Percentiles rank a stretch among this genome's conserved stretches.
phyloP scores from a whole-genome alignment of 1,140 invertebrate species.

The Odontomachus brunneus region DNA sequence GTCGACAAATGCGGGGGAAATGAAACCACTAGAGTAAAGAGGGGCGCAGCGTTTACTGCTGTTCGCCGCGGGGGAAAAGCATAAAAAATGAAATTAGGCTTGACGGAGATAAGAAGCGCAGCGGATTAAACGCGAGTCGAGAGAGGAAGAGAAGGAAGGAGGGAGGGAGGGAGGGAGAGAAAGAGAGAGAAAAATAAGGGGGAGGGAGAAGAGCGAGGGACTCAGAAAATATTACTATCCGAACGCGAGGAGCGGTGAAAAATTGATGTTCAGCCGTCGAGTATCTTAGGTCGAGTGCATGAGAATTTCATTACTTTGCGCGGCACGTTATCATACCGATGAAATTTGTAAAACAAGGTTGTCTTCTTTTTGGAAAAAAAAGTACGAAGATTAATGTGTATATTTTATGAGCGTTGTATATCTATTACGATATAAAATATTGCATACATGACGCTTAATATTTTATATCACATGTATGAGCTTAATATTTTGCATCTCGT shows the following conservation, averaged over 20 bases:
- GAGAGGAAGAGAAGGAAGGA: not conserved
- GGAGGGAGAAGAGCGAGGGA: no score
- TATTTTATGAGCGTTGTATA: not conserved
- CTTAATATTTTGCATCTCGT: no score
- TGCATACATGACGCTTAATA: no score
- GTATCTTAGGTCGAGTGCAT: not conserved
- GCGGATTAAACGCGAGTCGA: slow-evolving; percentile 9
- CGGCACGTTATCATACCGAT: not conserved
- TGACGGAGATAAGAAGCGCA: slow-evolving; percentile 14
- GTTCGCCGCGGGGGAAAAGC: slow-evolving; percentile 19
- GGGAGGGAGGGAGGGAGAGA: no score
- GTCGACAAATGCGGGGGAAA: slow-evolving; percentile 62
- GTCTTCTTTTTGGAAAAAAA: not conserved
- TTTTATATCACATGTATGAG: not conserved
- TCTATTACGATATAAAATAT: not conserved
- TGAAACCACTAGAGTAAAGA: slow-evolving; percentile 65
- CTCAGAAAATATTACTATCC: not conserved
- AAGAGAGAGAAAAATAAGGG: not conserved
- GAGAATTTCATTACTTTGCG: not conserved
- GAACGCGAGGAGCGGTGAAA: not conserved
- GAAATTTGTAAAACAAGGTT: not conserved
- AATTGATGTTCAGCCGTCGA: not conserved
- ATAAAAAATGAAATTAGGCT: slow-evolving; percentile 57
- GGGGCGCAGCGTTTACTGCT: slow-evolving; percentile 31
- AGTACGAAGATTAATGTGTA: not conserved